Percentiles rank a stretch among this genome's conserved stretches.
phyloP scores from a whole-genome alignment of 2,888 invertebrate species.

The Tenthredo scrophulariae region DNA sequence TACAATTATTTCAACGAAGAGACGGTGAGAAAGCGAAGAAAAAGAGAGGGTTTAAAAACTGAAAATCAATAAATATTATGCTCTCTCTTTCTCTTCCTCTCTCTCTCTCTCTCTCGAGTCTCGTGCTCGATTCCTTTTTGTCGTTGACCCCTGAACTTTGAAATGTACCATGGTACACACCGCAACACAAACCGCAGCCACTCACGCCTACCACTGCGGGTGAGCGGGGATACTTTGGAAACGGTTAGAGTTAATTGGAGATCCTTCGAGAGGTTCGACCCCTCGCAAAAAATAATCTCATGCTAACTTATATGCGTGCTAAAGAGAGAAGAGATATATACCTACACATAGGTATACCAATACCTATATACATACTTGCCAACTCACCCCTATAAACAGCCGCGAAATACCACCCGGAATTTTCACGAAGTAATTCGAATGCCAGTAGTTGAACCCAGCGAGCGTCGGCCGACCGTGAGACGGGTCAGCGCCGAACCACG shows the following conservation, averaged over 20 bases:
- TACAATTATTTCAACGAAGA: slow-evolving; percentile 7
- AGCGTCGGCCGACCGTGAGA: slow-evolving; percentile 7
- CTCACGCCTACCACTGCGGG: neutral
- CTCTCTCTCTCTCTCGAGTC: neutral
- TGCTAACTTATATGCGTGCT: neutral
- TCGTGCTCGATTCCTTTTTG: slow-evolving; percentile 27
- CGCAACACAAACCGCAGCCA: slow-evolving; percentile 21
- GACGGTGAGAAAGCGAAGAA: neutral
- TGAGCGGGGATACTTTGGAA: slow-evolving; percentile 25
- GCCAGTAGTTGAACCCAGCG: neutral
- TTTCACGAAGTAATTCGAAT: slow-evolving; percentile 19
- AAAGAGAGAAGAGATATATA: neutral
- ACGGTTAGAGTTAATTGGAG: slow-evolving; percentile 54
- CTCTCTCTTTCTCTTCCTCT: neutral
- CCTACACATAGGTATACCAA: neutral
- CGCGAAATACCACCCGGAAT: slow-evolving; percentile 32
- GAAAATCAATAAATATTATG: slow-evolving; percentile 25
- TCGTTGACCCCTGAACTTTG: slow-evolving; percentile 46
- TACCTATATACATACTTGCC: neutral
- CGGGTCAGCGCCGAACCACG: neutral
- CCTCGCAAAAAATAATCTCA: slow-evolving; percentile 43
- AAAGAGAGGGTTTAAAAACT: slow-evolving; percentile 1
- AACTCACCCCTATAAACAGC: slow-evolving; percentile 17
- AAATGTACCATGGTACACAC: slow-evolving; percentile 31
- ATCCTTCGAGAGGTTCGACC: slow-evolving; percentile 41